A percentile compares a stretch with the other conserved stretches of the same genome.
These are phyloP conservation scores for Xylocopa sonorina DNA, from an alignment of 1,140 invertebrate genomes.

Conservation along the genomic window DNA sequence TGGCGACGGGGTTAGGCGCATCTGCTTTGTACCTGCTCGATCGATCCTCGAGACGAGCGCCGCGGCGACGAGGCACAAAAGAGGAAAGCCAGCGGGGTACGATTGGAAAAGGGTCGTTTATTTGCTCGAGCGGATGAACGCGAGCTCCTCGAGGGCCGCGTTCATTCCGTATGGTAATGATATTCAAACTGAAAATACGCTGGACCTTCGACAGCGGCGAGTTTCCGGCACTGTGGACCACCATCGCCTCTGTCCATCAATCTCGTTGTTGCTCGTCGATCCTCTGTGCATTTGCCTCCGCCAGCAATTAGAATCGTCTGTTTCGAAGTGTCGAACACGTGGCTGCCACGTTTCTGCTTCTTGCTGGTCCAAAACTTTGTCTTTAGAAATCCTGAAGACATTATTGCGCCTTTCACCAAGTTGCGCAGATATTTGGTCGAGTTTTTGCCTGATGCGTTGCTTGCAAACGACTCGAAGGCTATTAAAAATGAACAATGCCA, in stretches of 20 bases:
- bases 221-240: not conserved
- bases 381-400: no score
- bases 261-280: constrained; percentile 26
- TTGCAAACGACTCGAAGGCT: no score
- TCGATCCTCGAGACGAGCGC: constrained; percentile 56
- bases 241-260: constrained; percentile 31
- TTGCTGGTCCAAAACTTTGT: no score
- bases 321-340: constrained; percentile 2
- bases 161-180: constrained; percentile 55
- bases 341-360: constrained; percentile 24
- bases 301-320: constrained; percentile 36
- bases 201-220: constrained; percentile 35
- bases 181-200: constrained; percentile 55
- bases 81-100: constrained; percentile 40
- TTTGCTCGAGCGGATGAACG: constrained; percentile 44
- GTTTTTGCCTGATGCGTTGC: no score
- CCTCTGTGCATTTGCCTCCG: constrained; percentile 12
- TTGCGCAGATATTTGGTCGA: constrained; percentile 27
- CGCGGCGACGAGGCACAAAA: not conserved
- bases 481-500: no score
- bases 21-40: constrained; percentile 62
- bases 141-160: constrained; percentile 22
- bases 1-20: constrained; percentile 50
- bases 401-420: constrained; percentile 45
- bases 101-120: constrained; percentile 49